Evolutionary conservation across 53 echinoderm and acorn worm genomes (phyloP), one percentile per base, ranked within the genome.

Genomic region (Echinarachnius parma): DNA sequence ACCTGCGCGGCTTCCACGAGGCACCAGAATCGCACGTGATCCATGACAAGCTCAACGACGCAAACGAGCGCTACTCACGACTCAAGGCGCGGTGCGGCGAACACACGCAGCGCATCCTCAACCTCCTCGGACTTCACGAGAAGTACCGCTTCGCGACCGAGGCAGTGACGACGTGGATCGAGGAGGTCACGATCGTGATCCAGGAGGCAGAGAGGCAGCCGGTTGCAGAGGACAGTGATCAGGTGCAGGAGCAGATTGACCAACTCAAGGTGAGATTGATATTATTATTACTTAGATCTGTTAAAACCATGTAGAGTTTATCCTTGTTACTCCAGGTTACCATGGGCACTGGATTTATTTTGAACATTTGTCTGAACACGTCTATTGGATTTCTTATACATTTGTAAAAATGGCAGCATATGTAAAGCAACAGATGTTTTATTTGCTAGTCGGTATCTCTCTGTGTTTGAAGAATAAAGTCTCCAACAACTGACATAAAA

Each of bases 61-160:
- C 80, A 77, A 98, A 98, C 42, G 92, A 98, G 25, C 88, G 89
- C 49, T 98, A 98, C 52, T 84, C 92, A 10, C 52, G 80, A 11
- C 83, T 98, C 52, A 98, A 98, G 83, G 46, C 74, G 46, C 82
- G 88, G 53, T 84, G 85, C 89, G 86, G 82, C 55, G 78, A 85
- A 33, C 91, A 98, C 77, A 88, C 91, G 4, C 92, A 86, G 67
- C 80, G 75, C 60, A 88, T 88, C 48, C 44, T 85, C 35, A 65
- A 82, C 52, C 80, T 98, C 31, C 83, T 98, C 70, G 76, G 86
- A 19, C 82, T 91, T 16, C 98, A 98, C 53, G 98, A 98, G 78
- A 88, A 83, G 59, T 98, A 79, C 57, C 79, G 85, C 33, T 62
- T 55, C 13, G 54, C 98, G 0, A 85, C 86, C 15, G 92, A 98